Evolutionary conservation across 2,113 vertebrate species (phyloP), one percentile per base, ranked within the genome.

Genomic region (Raja brachyura): DNA sequence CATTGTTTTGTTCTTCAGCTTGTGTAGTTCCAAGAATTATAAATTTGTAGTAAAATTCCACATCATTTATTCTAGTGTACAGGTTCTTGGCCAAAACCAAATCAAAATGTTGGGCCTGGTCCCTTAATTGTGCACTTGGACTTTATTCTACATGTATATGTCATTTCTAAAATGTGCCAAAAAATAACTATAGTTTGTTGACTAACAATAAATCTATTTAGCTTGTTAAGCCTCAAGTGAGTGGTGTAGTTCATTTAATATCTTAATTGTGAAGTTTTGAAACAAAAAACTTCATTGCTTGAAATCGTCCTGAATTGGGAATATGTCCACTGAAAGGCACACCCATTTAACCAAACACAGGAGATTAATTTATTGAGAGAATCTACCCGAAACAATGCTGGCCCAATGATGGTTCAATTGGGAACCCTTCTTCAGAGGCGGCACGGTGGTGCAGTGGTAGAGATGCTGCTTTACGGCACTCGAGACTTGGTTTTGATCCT

Each of bases 301-400:
- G 16, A 78, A 78, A 11, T 39, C 39, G 11, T 6, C 16, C 33
- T 78, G 31, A 79, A 79, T 79, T 39, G 77, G 77, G 14, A 39
- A 79, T 39, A 48, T 39, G 4, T 79, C 31, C 77, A 18, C 14
- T 79, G 16, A 79, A 79, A 18, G 77, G 33, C 77, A 79, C 96
- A 96, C 95, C 94, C 95, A 90, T 95, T 94, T 95, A 96, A 95
- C 95, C 95, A 96, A 96, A 97, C 94, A 95, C 94, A 96, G 94
- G 94, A 95, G 96, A 96, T 94, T 95, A 95, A 96, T 97, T 96
- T 96, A 96, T 97, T 95, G 95, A 94, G 94, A 93, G 94, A 94
- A 94, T 94, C 95, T 96, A 94, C 75, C 93, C 95, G 95, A 95
- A 95, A 95, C 95, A 95, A 95, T 94, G 94, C 95, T 93, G 81